phyloP scores from a whole-genome alignment of 2,888 invertebrate species.

The Tetragnatha montana region DNA sequence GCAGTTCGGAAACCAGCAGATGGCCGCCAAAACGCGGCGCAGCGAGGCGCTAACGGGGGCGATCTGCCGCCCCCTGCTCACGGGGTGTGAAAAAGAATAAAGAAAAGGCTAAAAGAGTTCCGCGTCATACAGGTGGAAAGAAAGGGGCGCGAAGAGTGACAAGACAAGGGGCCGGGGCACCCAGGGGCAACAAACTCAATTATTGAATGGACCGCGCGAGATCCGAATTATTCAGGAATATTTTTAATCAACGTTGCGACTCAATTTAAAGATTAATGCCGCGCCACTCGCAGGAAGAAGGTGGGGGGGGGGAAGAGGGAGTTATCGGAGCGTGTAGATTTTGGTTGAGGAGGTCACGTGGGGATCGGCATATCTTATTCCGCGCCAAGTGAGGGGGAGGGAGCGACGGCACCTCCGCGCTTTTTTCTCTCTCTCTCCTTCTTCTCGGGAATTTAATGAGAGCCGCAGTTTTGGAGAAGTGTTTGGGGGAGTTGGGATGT shows the following conservation, averaged over 20 bases:
- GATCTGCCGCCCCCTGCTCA: conserved; percentile 61
- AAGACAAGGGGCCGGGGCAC: conserved; percentile 64
- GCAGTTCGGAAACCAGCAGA: not conserved
- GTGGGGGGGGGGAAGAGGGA: conserved; percentile 21
- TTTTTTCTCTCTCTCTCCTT: conserved; percentile 16
- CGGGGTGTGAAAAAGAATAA: conserved; percentile 70
- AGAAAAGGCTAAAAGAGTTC: conserved; percentile 70
- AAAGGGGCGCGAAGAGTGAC: conserved; percentile 67
- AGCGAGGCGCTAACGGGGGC: conserved; percentile 58
- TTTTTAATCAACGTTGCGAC: conserved; percentile 71
- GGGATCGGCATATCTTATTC: conserved; percentile 69
- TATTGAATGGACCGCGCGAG: conserved; percentile 69
- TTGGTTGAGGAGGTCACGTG: conserved; percentile 66
- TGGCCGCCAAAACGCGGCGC: not conserved
- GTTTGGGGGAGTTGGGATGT: conserved; percentile 49
- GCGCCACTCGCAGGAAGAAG: conserved; percentile 37
- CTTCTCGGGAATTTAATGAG: conserved; percentile 61
- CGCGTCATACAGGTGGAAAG: conserved; percentile 70
- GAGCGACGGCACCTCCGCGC: conserved; percentile 18
- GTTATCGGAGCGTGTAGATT: conserved; percentile 70
- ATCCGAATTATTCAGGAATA: conserved; percentile 71
- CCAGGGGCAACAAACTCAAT: conserved; percentile 71
- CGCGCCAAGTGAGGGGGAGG: conserved; percentile 56
- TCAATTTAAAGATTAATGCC: conserved; percentile 71
- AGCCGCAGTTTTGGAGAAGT: conserved; percentile 63